These are phyloP conservation scores for Oceanites oceanicus DNA, from an alignment of 2,113 vertebrate genomes.

Conservation along the genomic window DNA sequence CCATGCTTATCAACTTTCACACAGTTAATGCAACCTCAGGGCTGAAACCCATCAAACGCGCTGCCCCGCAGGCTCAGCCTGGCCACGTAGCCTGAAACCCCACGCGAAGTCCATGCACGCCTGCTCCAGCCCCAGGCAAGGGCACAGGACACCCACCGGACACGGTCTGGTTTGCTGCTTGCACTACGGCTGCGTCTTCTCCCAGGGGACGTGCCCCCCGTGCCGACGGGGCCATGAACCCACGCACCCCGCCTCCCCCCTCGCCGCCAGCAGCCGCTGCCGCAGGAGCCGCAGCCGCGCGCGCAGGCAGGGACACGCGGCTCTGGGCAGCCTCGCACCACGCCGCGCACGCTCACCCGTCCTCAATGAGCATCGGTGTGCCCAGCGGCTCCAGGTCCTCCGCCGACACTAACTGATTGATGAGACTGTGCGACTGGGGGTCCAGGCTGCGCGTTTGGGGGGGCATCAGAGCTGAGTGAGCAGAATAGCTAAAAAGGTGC, in stretches of 20 bases:
- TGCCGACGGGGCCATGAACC: accelerated
- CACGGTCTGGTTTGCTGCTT: accelerated
- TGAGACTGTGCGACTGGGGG: constrained; percentile 90
- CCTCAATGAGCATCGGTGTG: constrained; percentile 97
- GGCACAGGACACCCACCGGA: not conserved
- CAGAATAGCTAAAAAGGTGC: constrained; percentile 91
- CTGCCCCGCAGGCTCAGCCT: not conserved
- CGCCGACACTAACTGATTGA: constrained; percentile 90
- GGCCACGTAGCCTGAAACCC: accelerated
- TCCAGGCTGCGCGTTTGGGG: constrained; percentile 88
- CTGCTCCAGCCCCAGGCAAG: not conserved
- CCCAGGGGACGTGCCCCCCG: accelerated
- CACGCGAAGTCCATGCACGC: accelerated
- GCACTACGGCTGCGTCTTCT: accelerated
- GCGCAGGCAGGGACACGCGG: not conserved
- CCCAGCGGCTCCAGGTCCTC: constrained; percentile 90
- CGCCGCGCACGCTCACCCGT: constrained; percentile 80
- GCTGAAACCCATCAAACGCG: not conserved
- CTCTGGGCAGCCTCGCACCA: not conserved
- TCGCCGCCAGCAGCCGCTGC: accelerated
- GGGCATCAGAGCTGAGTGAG: constrained; percentile 87
- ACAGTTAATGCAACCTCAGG: not conserved
- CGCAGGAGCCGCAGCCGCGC: accelerated
- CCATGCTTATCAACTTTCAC: accelerated
- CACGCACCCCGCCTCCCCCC: accelerated